Evolutionary conservation across 2,888 invertebrate genomes (phyloP), one percentile per base, ranked within the genome.

Genomic region (Epirrita christyi): DNA sequence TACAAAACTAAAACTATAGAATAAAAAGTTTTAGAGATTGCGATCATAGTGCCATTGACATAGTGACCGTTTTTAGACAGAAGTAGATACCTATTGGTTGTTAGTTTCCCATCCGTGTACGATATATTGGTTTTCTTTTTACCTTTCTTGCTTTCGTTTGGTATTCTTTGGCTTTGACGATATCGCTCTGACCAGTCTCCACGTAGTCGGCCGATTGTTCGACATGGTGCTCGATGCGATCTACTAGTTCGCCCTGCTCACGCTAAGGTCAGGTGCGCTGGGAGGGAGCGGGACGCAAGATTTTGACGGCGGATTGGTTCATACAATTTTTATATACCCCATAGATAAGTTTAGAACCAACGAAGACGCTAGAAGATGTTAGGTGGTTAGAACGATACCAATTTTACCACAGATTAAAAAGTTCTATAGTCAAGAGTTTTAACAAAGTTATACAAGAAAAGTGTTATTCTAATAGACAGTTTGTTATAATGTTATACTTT

Each of bases 171-270:
- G 98, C 98, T 81, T 94, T 93, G 83, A 93, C 93, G 71, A 98
- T 95, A 86, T 98, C 95, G 71, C 92, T 93, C 75, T 95, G 95
- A 73, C 97, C 98, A 68, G 94, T 93, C 81, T 95, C 95, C 77
- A 98, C 96, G 93, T 96, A 96, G 88, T 97, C 96, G 71, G 94
- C 94, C 70, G 97, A 96, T 87, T 96, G 95, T 77, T 95, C 95
- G 71, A 98, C 98, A 92, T 98, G 97, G 93, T 96, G 96, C 93
- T 98, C 98, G 92, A 98, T 97, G 88, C 97, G 94, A 93, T 98
- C 97, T 84, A 98, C 95, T 94, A 97, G 95, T 93, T 98, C 98
- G 83, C 98, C 98, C 98, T 98, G 93, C 82, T 81, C 76, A 82
- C 78, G 81, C 87, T 87, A 88, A 87, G 82, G 84, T 76, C 70